A percentile compares a stretch with the other conserved stretches of the same genome.
phyloP scores from a whole-genome alignment of 92 coral and sea anemone genomes.

The Paramuricea clavata region DNA sequence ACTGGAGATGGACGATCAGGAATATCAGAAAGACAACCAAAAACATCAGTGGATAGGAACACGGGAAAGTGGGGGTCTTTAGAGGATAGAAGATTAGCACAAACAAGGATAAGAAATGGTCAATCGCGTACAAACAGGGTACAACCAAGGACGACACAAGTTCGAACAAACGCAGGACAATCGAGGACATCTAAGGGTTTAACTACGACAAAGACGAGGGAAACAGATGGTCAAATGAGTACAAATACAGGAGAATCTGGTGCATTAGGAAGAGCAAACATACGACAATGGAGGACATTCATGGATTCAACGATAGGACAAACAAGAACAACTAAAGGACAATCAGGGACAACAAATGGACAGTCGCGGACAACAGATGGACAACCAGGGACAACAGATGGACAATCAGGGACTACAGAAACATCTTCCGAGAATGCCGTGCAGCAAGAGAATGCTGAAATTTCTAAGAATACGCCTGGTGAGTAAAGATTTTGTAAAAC shows the following conservation, averaged over 20 bases:
- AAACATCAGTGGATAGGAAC: not conserved
- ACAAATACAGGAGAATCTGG: not conserved
- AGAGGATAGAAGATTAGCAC: too few relatives aligned
- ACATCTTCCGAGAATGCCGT: not conserved
- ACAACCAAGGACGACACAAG: not conserved
- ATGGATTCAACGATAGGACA: not conserved
- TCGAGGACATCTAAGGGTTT: not conserved
- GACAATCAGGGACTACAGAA: not conserved
- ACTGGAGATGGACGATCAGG: not conserved
- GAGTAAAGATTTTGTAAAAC: not conserved
- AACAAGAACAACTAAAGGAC: not conserved
- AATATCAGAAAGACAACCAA: not conserved
- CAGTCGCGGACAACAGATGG: not conserved
- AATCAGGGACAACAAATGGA: not conserved
- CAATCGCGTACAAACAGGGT: too few relatives aligned
- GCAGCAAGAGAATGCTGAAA: constrained; percentile 6
- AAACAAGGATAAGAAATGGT: too few relatives aligned
- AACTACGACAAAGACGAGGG: not conserved
- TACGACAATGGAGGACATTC: not conserved
- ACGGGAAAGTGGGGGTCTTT: not conserved
- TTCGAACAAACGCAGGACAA: not conserved
- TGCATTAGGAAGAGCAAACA: not conserved
- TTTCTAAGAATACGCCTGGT: not conserved
- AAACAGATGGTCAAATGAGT: not conserved
- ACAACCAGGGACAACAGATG: not conserved